phyloP scores from a whole-genome alignment of 37 sponge, comb jelly and placozoan species.

The Mnemiopsis leidyi region DNA sequence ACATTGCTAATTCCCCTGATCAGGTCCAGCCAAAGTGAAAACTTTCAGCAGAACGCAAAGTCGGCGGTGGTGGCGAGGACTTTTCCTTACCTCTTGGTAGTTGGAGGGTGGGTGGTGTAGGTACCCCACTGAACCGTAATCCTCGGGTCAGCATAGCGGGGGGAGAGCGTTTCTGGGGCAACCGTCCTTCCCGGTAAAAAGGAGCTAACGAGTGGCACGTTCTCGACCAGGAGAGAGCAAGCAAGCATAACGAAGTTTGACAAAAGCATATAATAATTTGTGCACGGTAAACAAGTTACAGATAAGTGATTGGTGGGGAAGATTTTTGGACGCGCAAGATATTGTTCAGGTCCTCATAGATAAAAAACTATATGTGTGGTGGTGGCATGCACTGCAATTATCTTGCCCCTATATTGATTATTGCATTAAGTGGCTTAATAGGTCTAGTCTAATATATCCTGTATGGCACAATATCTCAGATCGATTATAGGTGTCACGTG shows the following conservation, averaged over 20 bases:
- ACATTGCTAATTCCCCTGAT: no score
- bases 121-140: not conserved
- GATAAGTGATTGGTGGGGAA: not conserved
- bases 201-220: not conserved
- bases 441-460: constrained; percentile 1
- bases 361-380: constrained; percentile 37
- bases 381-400: constrained; percentile 62
- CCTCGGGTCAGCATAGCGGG: no score
- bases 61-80: no score
- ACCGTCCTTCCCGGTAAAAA: not conserved
- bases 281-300: not conserved
- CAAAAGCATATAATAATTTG: constrained; percentile 9
- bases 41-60: no score
- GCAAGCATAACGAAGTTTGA: not conserved
- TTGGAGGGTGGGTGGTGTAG: not conserved
- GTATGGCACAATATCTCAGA: constrained; percentile 35
- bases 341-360: constrained; percentile 3
- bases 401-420: constrained; percentile 42
- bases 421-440: constrained; percentile 45
- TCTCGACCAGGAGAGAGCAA: not conserved
- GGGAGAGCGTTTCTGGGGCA: not conserved
- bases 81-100: not conserved
- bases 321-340: not conserved
- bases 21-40: no score
- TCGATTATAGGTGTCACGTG: not conserved